Evolutionary conservation across 2,113 vertebrate genomes (phyloP).

Genomic region (Sinosuthora webbiana): DNA sequence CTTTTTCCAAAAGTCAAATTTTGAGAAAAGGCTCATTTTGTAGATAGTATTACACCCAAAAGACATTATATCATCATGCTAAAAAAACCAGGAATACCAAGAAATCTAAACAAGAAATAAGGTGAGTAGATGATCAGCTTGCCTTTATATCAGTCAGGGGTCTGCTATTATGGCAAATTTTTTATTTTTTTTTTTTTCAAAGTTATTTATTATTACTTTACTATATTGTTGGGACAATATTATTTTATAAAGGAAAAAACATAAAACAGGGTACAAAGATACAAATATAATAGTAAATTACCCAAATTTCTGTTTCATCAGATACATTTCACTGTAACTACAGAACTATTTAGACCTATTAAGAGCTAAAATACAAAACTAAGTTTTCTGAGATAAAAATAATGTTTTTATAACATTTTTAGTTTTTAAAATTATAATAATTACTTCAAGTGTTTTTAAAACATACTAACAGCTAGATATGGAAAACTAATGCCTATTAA

Average conservation of each 20-base stretch:
- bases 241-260: not conserved
- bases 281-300: not conserved
- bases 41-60: not conserved
- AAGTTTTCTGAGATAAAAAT: not conserved
- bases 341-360: not conserved
- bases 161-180: not conserved
- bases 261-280: not conserved
- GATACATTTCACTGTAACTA: not conserved
- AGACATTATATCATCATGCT: not conserved
- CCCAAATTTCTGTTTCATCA: not conserved
- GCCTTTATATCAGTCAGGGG: not conserved
- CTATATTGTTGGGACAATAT: not conserved
- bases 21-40: not conserved
- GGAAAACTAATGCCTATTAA: not conserved
- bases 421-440: not conserved
- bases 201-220: not conserved
- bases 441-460: not conserved
- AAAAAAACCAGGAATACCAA: not conserved
- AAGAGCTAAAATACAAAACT: not conserved
- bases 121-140: not conserved
- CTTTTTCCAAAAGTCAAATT: not conserved
- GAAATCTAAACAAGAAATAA: not conserved
- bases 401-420: accelerated
- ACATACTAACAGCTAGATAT: not conserved
- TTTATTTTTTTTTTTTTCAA: no score